These are phyloP conservation scores for Basileuterus tristriatus DNA, from an alignment of 2,797 vertebrate species.

Conservation along the genomic window DNA sequence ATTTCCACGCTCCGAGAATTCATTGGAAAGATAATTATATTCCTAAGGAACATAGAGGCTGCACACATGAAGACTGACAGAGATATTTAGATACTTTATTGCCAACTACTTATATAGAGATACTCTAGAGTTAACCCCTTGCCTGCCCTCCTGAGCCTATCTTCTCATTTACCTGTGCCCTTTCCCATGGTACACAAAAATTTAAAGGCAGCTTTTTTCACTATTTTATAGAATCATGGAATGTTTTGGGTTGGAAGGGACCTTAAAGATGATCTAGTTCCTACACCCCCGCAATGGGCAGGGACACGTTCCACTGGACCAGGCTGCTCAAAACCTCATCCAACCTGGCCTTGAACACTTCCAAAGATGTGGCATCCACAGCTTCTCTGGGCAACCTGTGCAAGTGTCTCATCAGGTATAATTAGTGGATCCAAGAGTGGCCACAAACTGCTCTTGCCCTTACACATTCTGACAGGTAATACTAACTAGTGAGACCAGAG, in stretches of 20 bases:
- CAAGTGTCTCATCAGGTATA: not conserved
- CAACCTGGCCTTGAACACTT: not conserved
- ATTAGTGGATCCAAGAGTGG: not conserved
- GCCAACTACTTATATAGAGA: not conserved
- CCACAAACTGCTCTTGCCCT: not conserved
- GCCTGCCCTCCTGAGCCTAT: not conserved
- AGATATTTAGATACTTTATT: not conserved
- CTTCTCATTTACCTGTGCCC: not conserved
- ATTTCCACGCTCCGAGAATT: not conserved
- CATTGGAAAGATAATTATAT: not conserved
- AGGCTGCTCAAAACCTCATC: not conserved
- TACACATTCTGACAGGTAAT: not conserved
- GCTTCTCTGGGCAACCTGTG: not conserved
- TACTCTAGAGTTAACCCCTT: not conserved
- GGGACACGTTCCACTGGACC: not conserved
- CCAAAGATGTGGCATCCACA: not conserved
- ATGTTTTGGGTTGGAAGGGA: not conserved
- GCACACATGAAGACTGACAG: not conserved
- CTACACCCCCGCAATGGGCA: accelerated
- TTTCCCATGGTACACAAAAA: not conserved
- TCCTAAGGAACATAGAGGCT: not conserved
- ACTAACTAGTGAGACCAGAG: not conserved
- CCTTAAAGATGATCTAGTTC: not conserved
- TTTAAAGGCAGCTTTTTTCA: not conserved
- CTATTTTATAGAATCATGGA: not conserved